These are phyloP conservation scores for Eledona agricola DNA, from an alignment of 2,888 invertebrate genomes.

Conservation along the genomic window DNA sequence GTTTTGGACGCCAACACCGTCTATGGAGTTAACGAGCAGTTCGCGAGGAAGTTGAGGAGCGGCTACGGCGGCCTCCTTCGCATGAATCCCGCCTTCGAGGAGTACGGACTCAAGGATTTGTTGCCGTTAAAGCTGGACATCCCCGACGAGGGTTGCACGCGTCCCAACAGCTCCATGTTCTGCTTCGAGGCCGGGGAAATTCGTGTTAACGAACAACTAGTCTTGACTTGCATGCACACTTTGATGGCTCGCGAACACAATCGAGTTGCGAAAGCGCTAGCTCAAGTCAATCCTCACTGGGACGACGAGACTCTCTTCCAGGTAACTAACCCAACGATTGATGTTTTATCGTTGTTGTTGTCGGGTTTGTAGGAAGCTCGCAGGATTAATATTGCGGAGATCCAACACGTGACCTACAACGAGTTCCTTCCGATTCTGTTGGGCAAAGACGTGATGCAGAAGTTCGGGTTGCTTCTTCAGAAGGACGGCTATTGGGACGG, in stretches of 20 bases:
- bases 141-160: constrained; percentile 91
- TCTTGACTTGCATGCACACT: constrained; percentile 91
- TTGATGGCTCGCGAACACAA: constrained; percentile 93
- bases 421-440: constrained; percentile 89
- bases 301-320: constrained; percentile 92
- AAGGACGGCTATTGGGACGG: constrained; percentile 87
- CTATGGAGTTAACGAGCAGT: constrained; percentile 85
- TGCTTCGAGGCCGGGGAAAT: constrained; percentile 95
- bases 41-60: constrained; percentile 82
- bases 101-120: constrained; percentile 87
- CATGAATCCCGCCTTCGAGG: constrained; percentile 89
- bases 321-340: constrained; percentile 51
- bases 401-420: constrained; percentile 90
- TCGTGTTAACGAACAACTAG: constrained; percentile 90
- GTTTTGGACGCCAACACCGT: constrained; percentile 90
- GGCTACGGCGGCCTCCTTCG: constrained; percentile 84
- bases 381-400: constrained; percentile 84
- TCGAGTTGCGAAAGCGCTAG: constrained; percentile 78
- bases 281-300: constrained; percentile 89
- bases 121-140: constrained; percentile 87
- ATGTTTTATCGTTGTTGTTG: not conserved
- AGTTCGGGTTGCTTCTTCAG: constrained; percentile 83
- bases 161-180: constrained; percentile 88
- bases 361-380: constrained; percentile 72
- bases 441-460: constrained; percentile 91